Conservation (phyloP, 1,140 invertebrate genomes). For the Drosophila nebulosa region DNA sequence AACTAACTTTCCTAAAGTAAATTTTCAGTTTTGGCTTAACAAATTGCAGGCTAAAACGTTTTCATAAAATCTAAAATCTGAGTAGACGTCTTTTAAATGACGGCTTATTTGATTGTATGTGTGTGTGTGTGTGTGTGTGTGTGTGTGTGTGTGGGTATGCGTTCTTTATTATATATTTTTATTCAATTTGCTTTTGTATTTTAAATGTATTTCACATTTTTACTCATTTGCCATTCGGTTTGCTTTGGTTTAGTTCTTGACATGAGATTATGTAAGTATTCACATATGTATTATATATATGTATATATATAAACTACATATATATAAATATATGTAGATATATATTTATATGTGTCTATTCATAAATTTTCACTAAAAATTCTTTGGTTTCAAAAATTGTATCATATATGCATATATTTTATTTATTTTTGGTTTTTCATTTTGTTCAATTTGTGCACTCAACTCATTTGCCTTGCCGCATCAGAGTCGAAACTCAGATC, state of each 20-base stretch:
- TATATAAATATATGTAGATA: conserved; percentile 12
- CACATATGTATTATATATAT: conserved; percentile 31
- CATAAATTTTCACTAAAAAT: conserved; percentile 78
- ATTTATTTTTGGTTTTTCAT: conserved; percentile 67
- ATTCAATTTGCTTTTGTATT: conserved; percentile 48
- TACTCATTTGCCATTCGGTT: conserved; percentile 13
- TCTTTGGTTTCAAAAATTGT: conserved; percentile 66
- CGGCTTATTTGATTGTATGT: too few species aligned
- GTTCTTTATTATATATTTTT: too few species aligned
- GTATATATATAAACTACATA: conserved; percentile 35
- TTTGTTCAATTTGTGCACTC: conserved; percentile 39
- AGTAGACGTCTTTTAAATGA: too few species aligned
- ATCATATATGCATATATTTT: conserved; percentile 50
- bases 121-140: background rate
- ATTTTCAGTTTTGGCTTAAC: too few species aligned
- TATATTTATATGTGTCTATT: conserved; percentile 57
- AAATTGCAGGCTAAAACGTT: too few species aligned
- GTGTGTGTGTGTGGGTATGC: background rate
- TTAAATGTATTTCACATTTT: conserved; percentile 77
- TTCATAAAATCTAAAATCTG: too few species aligned
- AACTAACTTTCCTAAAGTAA: too few species aligned
- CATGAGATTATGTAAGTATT: conserved; percentile 28
- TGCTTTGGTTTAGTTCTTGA: conserved; percentile 8
- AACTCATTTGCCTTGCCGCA: conserved; percentile 1
- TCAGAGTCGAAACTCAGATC: too few species aligned